Conservation (phyloP, 2,888 invertebrate species). For the Eupelmus urozonus region DNA sequence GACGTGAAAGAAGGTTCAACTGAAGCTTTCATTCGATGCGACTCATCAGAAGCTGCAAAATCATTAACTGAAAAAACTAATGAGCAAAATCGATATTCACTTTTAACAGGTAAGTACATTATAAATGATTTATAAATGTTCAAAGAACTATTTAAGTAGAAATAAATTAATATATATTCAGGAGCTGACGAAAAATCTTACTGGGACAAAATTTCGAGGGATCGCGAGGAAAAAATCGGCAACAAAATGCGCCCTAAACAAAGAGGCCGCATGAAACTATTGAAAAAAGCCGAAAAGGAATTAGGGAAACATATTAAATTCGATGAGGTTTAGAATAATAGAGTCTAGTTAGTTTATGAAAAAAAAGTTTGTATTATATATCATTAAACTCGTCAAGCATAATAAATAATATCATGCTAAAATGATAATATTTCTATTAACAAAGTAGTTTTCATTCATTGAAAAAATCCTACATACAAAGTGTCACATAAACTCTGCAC, state of each 20-base stretch:
- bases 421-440: slow-evolving; percentile 49
- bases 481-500: slow-evolving; percentile 15
- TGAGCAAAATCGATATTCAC: slow-evolving; percentile 70
- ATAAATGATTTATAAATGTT: slow-evolving; percentile 13
- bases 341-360: slow-evolving; percentile 38
- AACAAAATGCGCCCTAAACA: slow-evolving; percentile 78
- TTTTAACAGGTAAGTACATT: slow-evolving; percentile 75
- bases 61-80: slow-evolving; percentile 72
- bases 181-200: slow-evolving; percentile 87
- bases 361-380: slow-evolving; percentile 53
- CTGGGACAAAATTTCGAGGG: slow-evolving; percentile 87
- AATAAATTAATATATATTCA: slow-evolving; percentile 73
- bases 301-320: slow-evolving; percentile 86
- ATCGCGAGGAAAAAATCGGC: slow-evolving; percentile 80
- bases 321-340: slow-evolving; percentile 78
- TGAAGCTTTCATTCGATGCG: slow-evolving; percentile 84
- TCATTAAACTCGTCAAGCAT: slow-evolving; percentile 40
- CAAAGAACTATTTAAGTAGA: slow-evolving; percentile 19
- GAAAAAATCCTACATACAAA: slow-evolving; percentile 31
- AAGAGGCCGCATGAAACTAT: slow-evolving; percentile 81
- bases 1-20: slow-evolving; percentile 87
- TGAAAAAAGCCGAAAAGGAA: slow-evolving; percentile 83
- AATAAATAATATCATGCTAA: slow-evolving; percentile 52
- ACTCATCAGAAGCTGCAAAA: slow-evolving; percentile 78
- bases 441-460: slow-evolving; percentile 46